Percentiles rank a stretch among this genome's conserved stretches.
Evolutionary conservation across 2,113 vertebrate genomes (phyloP).

Genomic region (Seriola rivoliana): DNA sequence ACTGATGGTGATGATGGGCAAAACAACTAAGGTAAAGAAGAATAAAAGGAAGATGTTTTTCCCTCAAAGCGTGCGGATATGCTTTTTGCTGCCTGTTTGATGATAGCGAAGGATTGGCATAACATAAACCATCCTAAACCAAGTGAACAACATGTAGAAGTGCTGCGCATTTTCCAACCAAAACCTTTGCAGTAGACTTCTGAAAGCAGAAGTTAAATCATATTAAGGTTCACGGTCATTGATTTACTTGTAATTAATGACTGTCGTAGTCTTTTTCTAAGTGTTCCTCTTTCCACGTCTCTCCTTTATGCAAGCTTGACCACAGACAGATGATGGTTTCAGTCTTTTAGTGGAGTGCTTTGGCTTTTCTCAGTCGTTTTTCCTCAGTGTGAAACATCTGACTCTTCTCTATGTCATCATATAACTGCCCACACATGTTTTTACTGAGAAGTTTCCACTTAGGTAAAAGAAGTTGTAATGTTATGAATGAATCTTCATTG

Average conservation of each 20-base stretch:
- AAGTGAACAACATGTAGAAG: neutral
- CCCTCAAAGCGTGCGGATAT: no score
- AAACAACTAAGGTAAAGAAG: no score
- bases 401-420: neutral
- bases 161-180: neutral
- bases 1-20: neutral
- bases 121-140: neutral
- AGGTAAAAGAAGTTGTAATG: no score
- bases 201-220: constrained; percentile 7
- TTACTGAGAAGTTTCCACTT: no score
- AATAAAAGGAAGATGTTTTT: no score
- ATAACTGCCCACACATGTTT: neutral
- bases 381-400: neutral
- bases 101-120: neutral
- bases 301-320: neutral
- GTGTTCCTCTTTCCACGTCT: neutral
- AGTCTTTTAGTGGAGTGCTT: neutral
- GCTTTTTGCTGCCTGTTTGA: neutral
- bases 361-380: neutral
- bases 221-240: neutral
- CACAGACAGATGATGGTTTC: constrained; percentile 6
- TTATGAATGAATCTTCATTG: no score
- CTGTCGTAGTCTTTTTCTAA: neutral
- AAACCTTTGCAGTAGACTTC: neutral
- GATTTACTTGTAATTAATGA: constrained; percentile 7